Base-by-base conservation (phyloP, 2,888 invertebrate species). In the Orthosia gracilis region DNA sequence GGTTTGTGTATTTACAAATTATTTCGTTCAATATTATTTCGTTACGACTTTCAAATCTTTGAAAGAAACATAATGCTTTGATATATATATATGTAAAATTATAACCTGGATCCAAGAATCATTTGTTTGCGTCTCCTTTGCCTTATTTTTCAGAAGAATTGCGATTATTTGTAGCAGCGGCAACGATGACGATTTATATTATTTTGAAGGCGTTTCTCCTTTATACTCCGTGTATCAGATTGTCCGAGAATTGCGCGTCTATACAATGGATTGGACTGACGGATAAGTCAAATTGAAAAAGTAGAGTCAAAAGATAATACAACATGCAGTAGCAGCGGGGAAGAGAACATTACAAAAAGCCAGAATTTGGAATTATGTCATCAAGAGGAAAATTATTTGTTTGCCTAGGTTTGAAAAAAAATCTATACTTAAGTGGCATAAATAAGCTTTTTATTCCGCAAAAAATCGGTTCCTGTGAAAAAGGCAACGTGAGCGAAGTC, bases 1-100 rank as follows among this genome's bases (percentile, higher is more conserved):
- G 18, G 69, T 73, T 63, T 52, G 31, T 40, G 47, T 59, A 69
- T 69, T 76, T 69, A 63, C 45, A 11, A 65, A 57, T n/a, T 49
- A 31, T 69, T 23, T 26, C 65, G 45, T 62, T 67, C 12, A 17
- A 31, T n/a, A 31, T 5, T 31, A 15, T 55, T 50, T 55, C 11
- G 26, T n/a, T 49, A 23, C 17, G 3, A 18, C 58, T 54, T 17
- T 17, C 7, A 50, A 50, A 61, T 21, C 21, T 23, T 50, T 68
- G 26, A 77, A 54, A 66, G 26, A 40, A 40, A 47, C 15, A 23
- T 52, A 18, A 45, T 65, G 21, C 4, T 58, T 47, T 63, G 55
- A 18, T 26, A 47, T 40, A 9, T 40, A 9, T 40, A 40, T 9
- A 40, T 9, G 9, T 40, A 31, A 52, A 73, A 23, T 17, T 21